Evolutionary conservation across 2,797 vertebrate genomes (phyloP).

Genomic region (Coregonus sp.): DNA sequence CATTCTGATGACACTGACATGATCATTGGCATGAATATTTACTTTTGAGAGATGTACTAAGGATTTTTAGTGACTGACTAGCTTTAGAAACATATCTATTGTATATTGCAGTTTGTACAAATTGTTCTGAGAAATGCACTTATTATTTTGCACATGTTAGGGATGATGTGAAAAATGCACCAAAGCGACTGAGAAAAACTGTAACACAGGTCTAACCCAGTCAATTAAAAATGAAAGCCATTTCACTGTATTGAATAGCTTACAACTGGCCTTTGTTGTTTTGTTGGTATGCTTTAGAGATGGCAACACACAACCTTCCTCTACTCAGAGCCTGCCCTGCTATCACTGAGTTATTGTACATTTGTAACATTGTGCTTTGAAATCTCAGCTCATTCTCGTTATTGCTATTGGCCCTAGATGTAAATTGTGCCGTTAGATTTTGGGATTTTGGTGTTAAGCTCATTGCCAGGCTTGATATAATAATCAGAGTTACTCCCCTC

Average conservation of each 20-base stretch:
- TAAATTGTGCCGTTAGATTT: background rate
- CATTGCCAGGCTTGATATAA: background rate
- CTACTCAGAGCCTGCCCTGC: background rate
- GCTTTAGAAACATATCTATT: no score
- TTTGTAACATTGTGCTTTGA: background rate
- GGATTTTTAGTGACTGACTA: no score
- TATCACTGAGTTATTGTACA: background rate
- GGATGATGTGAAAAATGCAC: no score
- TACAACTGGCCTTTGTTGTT: constrained; percentile 40
- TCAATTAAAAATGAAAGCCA: constrained; percentile 64
- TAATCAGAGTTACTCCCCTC: background rate
- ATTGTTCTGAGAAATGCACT: no score
- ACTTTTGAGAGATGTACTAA: no score
- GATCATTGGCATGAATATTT: no score
- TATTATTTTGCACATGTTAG: no score
- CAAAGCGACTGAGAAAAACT: no score
- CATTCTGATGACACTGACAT: no score
- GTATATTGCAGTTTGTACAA: no score
- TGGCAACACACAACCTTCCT: background rate
- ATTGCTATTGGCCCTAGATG: no score
- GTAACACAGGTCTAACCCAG: constrained; percentile 60
- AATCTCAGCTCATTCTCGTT: no score
- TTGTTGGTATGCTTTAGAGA: background rate
- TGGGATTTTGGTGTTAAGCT: background rate
- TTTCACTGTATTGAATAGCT: constrained; percentile 43